A percentile compares a stretch with the other conserved stretches of the same genome.
Evolutionary conservation across 2,888 invertebrate genomes (phyloP).

Genomic region (Busseola fusca): DNA sequence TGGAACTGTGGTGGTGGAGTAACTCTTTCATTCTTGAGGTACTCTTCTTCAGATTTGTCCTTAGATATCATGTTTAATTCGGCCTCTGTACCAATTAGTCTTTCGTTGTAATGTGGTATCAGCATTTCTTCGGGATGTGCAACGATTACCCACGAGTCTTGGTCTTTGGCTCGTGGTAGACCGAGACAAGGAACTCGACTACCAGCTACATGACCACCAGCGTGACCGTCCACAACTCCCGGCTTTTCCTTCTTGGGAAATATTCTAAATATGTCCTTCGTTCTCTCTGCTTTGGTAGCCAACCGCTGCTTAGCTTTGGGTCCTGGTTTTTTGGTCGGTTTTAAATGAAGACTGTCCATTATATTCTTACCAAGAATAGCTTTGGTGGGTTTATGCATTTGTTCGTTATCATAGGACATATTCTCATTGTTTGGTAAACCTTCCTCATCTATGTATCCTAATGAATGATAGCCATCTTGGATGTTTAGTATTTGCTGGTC

Average conservation of each 20-base stretch:
- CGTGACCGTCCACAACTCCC: constrained; percentile 72
- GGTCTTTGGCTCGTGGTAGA: constrained; percentile 79
- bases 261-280: constrained; percentile 81
- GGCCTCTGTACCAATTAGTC: constrained; percentile 75
- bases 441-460: constrained; percentile 85
- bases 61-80: constrained; percentile 71
- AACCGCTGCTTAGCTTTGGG: constrained; percentile 84
- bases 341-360: constrained; percentile 85
- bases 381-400: constrained; percentile 82
- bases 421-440: constrained; percentile 63
- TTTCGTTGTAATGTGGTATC: constrained; percentile 84
- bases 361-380: constrained; percentile 85
- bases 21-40: constrained; percentile 74
- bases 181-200: constrained; percentile 85
- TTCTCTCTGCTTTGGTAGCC: constrained; percentile 76
- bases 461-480: constrained; percentile 85
- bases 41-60: constrained; percentile 69
- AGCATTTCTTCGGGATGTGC: constrained; percentile 83
- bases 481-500: constrained; percentile 87
- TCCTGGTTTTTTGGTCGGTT: constrained; percentile 84
- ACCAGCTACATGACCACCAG: constrained; percentile 80
- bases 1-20: constrained; percentile 86
- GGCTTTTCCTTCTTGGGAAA: constrained; percentile 84
- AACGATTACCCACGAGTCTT: constrained; percentile 84
- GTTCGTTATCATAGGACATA: constrained; percentile 67